A percentile compares a stretch with the other conserved stretches of the same genome.
phyloP scores from a whole-genome alignment of 2,113 vertebrate species.

The Mus pahari region DNA sequence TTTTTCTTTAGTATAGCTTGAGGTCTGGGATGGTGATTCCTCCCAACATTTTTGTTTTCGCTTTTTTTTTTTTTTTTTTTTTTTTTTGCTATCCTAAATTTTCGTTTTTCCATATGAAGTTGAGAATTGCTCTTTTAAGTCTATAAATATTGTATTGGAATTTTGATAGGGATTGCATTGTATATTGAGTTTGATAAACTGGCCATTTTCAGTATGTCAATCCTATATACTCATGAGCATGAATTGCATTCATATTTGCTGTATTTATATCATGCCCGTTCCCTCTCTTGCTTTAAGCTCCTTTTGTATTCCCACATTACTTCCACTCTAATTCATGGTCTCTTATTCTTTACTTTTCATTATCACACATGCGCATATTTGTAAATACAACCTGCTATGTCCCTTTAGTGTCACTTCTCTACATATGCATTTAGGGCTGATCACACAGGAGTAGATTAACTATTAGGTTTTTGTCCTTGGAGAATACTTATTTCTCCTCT shows the following conservation, averaged over 20 bases:
- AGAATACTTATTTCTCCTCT: background rate
- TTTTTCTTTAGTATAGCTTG: too few relatives aligned
- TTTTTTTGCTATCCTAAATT: too few relatives aligned
- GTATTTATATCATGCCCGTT: background rate
- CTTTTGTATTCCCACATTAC: background rate
- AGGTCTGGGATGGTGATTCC: too few relatives aligned
- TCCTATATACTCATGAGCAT: too few relatives aligned
- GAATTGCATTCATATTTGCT: background rate
- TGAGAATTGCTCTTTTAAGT: too few relatives aligned
- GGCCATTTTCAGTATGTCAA: too few relatives aligned
- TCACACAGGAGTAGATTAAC: background rate
- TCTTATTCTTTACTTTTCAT: background rate
- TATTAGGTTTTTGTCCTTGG: background rate
- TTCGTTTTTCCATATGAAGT: too few relatives aligned
- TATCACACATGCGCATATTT: background rate
- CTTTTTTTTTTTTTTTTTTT: too few relatives aligned
- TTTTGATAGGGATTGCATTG: too few relatives aligned
- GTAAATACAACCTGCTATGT: background rate
- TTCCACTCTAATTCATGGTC: background rate
- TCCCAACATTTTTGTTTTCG: too few relatives aligned
- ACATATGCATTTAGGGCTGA: background rate
- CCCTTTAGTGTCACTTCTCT: background rate
- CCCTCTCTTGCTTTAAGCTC: background rate
- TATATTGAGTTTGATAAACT: too few relatives aligned
- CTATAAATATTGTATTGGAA: too few relatives aligned